These are phyloP conservation scores for Pangasius macronema DNA, from an alignment of 2,797 vertebrate species.

Conservation along the genomic window DNA sequence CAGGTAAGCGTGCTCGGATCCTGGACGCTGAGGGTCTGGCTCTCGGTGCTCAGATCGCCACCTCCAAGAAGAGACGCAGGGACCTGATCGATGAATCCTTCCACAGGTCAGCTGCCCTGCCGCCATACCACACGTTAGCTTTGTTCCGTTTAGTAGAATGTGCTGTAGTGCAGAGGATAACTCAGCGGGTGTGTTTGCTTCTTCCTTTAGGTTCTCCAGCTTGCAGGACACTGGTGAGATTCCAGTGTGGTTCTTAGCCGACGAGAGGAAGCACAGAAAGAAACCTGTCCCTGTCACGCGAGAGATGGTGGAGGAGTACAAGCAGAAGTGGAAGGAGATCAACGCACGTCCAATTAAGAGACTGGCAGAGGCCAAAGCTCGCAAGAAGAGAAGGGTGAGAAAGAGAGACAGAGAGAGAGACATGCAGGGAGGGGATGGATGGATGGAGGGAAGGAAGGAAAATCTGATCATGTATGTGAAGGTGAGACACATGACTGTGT, in stretches of 20 bases:
- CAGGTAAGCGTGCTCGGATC: slow-evolving; percentile 81
- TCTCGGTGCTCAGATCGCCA: slow-evolving; percentile 84
- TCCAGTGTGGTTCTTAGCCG: slow-evolving; percentile 89
- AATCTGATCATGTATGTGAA: not conserved
- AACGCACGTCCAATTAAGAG: slow-evolving; percentile 93
- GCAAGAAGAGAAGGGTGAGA: slow-evolving; percentile 74
- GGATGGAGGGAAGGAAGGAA: not conserved
- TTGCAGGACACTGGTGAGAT: slow-evolving; percentile 85
- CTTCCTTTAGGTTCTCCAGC: slow-evolving; percentile 77
- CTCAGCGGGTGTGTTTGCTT: not conserved
- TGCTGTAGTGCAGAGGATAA: not conserved
- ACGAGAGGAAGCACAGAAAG: slow-evolving; percentile 87
- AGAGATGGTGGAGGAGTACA: slow-evolving; percentile 88
- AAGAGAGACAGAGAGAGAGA: not conserved
- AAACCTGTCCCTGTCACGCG: slow-evolving; percentile 81
- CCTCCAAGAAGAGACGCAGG: slow-evolving; percentile 84
- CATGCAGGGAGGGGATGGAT: too few relatives aligned
- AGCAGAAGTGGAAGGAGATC: slow-evolving; percentile 90
- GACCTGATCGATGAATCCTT: slow-evolving; percentile 90
- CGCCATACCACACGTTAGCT: too few relatives aligned
- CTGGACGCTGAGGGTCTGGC: slow-evolving; percentile 90
- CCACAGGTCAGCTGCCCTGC: slow-evolving; percentile 76
- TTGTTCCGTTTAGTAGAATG: not conserved
- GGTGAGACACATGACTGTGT: not conserved
- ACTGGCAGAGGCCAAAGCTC: slow-evolving; percentile 88